Evolutionary conservation across 2,797 vertebrate genomes (phyloP), one percentile per base, ranked within the genome.

Genomic region (Falco rusticolus): DNA sequence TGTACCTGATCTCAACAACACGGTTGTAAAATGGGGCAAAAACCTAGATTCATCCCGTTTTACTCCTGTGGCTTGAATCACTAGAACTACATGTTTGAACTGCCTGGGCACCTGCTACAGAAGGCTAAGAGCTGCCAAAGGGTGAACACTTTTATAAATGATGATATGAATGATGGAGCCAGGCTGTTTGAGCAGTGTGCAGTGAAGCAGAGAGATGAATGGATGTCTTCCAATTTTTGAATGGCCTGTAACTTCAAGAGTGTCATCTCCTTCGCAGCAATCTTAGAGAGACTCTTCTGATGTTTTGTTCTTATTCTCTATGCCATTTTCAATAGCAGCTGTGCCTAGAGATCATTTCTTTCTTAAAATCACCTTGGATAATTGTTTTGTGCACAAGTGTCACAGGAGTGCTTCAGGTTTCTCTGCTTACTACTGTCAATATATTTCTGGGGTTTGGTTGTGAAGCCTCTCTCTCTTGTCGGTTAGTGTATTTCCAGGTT

Each of bases 241-340:
- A 56, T n/a, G 31, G 39, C 29, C 26, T 65, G 16, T 65, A 48
- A 57, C 59, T 89, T 66, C 6, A 53, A 53, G 63, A 65, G 43
- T 11, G 5, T 72, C 24, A 26, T 37, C 8, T 87, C 20, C 24
- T 60, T 86, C 0, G 0, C 28, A 66, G 43, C 17, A 28, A 14
- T 37, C 29, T 59, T 41, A 13, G 17, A 21, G 50, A 39, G 11
- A 16, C n/a, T 29, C 13, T 70, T 94, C 41, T 33, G 33, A 19
- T 64, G 11, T 60, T 66, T 45, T 65, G 4, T 19, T 72, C 74
- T 79, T 72, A 11, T 18, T 81, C 9, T 29, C 34, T 57, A 2
- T 74, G 26, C 20, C 28, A 21, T 71, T 89, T 83, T 56, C 71
- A 37, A 64, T 53, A 45, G n/a, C 22, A 70, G 12, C 14, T 3